A percentile compares a stretch with the other conserved stretches of the same genome.
phyloP scores from a whole-genome alignment of 2,888 invertebrate genomes.

The Dysmachus trigonus region DNA sequence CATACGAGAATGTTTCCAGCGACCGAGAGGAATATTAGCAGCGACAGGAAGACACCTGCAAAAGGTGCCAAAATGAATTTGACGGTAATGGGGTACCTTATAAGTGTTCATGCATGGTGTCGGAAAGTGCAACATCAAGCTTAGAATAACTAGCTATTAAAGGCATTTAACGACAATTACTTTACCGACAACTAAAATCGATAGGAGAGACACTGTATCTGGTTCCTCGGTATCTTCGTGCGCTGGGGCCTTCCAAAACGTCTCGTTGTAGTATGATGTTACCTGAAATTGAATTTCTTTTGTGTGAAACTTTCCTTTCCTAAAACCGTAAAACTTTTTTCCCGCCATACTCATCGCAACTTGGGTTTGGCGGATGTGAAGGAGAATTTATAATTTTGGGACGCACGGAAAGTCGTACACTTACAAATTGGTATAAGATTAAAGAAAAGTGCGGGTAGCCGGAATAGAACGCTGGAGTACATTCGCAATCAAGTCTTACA shows the following conservation, averaged over 20 bases:
- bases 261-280: slow-evolving; percentile 64
- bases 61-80: slow-evolving; percentile 54
- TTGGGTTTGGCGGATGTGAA: neutral
- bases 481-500: slow-evolving; percentile 25
- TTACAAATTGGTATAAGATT: neutral
- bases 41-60: slow-evolving; percentile 83
- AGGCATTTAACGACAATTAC: slow-evolving; percentile 61
- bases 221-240: slow-evolving; percentile 66
- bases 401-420: neutral
- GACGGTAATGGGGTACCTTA: neutral
- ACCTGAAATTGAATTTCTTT: slow-evolving; percentile 56
- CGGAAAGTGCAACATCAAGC: neutral
- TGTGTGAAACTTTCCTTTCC: slow-evolving; percentile 40
- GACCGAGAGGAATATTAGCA: slow-evolving; percentile 92
- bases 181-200: slow-evolving; percentile 83
- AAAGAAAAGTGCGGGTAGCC: neutral
- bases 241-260: slow-evolving; percentile 56
- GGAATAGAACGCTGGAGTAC: neutral
- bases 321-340: neutral
- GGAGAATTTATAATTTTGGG: neutral
- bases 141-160: slow-evolving; percentile 1
- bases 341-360: neutral
- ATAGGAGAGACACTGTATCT: slow-evolving; percentile 80
- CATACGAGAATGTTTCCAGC: slow-evolving; percentile 97
- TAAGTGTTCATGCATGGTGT: neutral